Evolutionary conservation across 2,888 invertebrate genomes (phyloP).

Genomic region (Ametastegia equiseti): DNA sequence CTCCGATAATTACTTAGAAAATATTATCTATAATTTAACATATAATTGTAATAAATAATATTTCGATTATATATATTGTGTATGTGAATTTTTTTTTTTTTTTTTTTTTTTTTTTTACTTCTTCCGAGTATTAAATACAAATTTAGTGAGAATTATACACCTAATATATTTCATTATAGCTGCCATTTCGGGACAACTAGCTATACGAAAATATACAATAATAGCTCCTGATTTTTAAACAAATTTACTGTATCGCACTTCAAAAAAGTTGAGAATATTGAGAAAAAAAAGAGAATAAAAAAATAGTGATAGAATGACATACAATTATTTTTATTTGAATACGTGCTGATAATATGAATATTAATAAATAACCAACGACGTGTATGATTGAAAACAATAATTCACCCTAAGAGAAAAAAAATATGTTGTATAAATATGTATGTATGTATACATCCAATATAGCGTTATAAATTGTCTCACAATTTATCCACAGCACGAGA

Average conservation of each 20-base stretch:
- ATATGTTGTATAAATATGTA: background rate
- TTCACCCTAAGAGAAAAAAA: background rate
- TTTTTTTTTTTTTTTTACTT: background rate
- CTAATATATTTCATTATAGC: background rate
- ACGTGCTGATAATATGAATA: background rate
- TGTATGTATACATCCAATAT: background rate
- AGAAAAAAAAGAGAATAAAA: background rate
- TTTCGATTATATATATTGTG: background rate
- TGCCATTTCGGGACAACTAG: background rate
- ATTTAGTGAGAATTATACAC: background rate
- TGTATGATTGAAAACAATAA: background rate
- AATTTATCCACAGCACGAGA: too few species aligned
- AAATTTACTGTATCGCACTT: background rate
- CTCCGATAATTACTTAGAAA: background rate
- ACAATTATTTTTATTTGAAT: background rate
- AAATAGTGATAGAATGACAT: background rate
- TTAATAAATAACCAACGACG: background rate
- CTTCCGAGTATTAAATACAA: background rate
- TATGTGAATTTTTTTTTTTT: background rate
- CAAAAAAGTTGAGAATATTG: too few species aligned
- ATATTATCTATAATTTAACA: background rate
- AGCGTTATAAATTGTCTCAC: too few species aligned
- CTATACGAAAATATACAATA: background rate
- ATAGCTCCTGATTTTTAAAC: background rate
- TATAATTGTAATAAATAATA: background rate